phyloP scores from a whole-genome alignment of 2,888 invertebrate species.

The Drosophila acutilabella region DNA sequence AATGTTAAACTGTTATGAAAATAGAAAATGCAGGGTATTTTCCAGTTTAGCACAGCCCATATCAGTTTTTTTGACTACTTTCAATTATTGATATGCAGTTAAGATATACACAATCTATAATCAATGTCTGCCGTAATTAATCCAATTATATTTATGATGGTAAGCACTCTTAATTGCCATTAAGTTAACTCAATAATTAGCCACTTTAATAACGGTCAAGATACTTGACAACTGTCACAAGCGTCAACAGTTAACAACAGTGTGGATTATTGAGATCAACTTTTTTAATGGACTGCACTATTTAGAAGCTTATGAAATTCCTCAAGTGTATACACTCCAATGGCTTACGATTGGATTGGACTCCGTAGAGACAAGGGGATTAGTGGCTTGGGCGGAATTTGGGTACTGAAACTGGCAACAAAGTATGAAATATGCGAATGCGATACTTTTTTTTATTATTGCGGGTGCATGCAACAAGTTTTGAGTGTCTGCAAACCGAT shows the following conservation, averaged over 20 bases:
- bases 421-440: slow-evolving; percentile 36
- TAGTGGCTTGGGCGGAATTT: background rate
- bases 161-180: slow-evolving; percentile 58
- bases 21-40: background rate
- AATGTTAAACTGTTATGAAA: too few relatives aligned
- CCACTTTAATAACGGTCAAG: slow-evolving; percentile 52
- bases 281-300: slow-evolving; percentile 27
- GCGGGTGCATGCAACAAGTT: slow-evolving; percentile 61
- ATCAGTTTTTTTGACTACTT: background rate
- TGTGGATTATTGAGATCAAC: slow-evolving; percentile 24
- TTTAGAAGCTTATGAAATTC: slow-evolving; percentile 47
- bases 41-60: background rate
- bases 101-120: slow-evolving; percentile 23
- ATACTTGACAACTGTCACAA: slow-evolving; percentile 73
- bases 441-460: slow-evolving; percentile 2
- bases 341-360: slow-evolving; percentile 12
- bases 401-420: slow-evolving; percentile 24
- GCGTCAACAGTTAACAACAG: slow-evolving; percentile 24
- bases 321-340: slow-evolving; percentile 45
- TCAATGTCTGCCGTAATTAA: slow-evolving; percentile 60
- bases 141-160: slow-evolving; percentile 60
- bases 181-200: slow-evolving; percentile 62
- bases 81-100: slow-evolving; percentile 9
- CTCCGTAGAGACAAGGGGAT: too few relatives aligned
- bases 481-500: slow-evolving; percentile 34